Evolutionary conservation across 2,888 invertebrate species (phyloP), one percentile per base, ranked within the genome.

Genomic region (Osmoderma eremita): DNA sequence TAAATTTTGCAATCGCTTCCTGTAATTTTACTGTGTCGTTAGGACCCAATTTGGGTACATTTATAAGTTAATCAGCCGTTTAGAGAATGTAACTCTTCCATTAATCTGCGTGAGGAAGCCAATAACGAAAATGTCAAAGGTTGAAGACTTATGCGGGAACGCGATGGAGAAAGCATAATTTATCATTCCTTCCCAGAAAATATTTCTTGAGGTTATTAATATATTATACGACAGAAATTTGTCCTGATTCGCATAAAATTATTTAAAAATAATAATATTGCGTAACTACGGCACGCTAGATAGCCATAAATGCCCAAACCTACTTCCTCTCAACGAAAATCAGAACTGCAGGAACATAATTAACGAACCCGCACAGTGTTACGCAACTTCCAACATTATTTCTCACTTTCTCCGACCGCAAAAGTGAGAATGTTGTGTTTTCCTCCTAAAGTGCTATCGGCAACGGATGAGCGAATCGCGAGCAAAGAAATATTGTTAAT

Each of bases 321-420:
- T 4, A 58, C 42, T 42, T 42, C 42, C 24, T 42, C 42, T 8
- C 22, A 41, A 17, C 56, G 15, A 58, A 58, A 58, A 42, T 58
- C 42, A 58, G 24, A 42, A 42, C 56, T 42, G 24, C 56, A 41
- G 10, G 22, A 56, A 56, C 42, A 42, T 22, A 56, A 56, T 22
- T 38, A 53, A 56, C 24, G 12, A 45, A n/a, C 58, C 45, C 45
- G 45, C 58, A 45, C 24, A 30, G 17, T 30, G 30, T 61, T 61
- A 48, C 17, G 45, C 24, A 61, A 61, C 30, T 17, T 45, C 12
- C 10, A 4, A 45, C 30, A 30, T 17, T 58, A 58, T 30, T 58
- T 58, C 45, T 45, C 45, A 61, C 58, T 61, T 61, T 61, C 58
- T 61, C 58, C 45, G 30, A 12, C 15, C 13, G 13, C 45, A 30